Evolutionary conservation across 2,888 invertebrate genomes (phyloP), one percentile per base, ranked within the genome.

Genomic region (Tipula vernalis): DNA sequence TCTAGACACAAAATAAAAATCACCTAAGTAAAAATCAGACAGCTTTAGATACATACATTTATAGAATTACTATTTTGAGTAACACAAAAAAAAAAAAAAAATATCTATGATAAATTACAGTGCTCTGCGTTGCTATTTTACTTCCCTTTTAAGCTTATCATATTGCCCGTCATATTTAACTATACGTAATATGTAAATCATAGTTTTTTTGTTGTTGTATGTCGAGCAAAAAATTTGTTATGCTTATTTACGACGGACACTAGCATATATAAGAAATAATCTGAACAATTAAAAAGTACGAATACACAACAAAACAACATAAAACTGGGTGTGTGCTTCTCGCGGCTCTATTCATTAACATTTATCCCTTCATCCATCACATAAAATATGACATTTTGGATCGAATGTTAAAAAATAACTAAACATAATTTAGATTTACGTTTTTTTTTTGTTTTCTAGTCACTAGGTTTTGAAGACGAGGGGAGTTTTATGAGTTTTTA

Each of bases 281-380:
- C 71, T 10, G 28, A 71, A 71, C 71, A 71, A 71, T 71, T 71
- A 71, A 71, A 18, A 28, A 71, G 10, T 71, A 71, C 71, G 71
- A 12, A 71, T 57, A 71, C 10, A 51, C n/a, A 51, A 15, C 15
- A 51, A 28, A 28, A 51, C 6, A 71, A 71, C 71, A 71, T 28
- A 71, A 71, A 71, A 71, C 71, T 71, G 28, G 71, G 71, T 28
- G 71, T 71, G 71, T 71, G 71, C 71, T 71, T 71, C 71, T 71
- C 28, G 71, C 71, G 71, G 71, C 71, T 71, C 71, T 71, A 71
- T 71, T 71, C 71, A 71, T 71, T 71, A 71, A 71, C 28, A 71
- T 71, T 71, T 71, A 71, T 71, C 71, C 71, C 71, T 71, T 71
- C 71, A 71, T 71, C 71, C 71, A 71, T 71, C 71, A 71, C 71